Percentiles rank a stretch among this genome's conserved stretches.
These are phyloP conservation scores for Semnornis frantzii DNA, from an alignment of 2,113 vertebrate genomes.

Conservation along the genomic window DNA sequence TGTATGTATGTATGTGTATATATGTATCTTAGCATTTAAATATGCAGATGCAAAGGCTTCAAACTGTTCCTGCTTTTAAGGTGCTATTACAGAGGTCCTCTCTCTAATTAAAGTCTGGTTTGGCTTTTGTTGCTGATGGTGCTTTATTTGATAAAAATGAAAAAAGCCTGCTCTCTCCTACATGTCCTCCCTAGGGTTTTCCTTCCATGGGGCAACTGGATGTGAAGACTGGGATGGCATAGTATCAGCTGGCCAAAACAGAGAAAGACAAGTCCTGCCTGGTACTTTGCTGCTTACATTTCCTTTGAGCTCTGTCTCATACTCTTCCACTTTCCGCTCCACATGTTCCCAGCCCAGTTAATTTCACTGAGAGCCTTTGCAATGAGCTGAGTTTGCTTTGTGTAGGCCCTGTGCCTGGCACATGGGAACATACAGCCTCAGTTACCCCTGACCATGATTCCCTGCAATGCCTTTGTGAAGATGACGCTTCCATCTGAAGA, in stretches of 20 bases:
- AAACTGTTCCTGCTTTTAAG: background rate
- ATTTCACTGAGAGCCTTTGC: background rate
- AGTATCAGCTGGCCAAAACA: background rate
- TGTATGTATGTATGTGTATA: too few relatives aligned
- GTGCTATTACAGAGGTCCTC: background rate
- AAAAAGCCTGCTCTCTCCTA: background rate
- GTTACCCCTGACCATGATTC: background rate
- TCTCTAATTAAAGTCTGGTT: background rate
- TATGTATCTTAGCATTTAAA: background rate
- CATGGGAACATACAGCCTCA: fast-evolving
- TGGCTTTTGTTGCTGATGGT: background rate
- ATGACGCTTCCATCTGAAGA: background rate
- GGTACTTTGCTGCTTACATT: background rate
- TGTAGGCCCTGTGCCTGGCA: background rate
- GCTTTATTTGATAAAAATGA: background rate
- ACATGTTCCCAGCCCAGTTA: fast-evolving
- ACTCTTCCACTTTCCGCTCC: background rate
- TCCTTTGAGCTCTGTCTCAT: background rate
- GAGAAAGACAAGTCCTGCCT: background rate
- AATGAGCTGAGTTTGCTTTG: background rate
- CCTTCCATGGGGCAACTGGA: background rate
- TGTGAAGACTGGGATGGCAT: background rate
- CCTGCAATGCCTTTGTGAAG: background rate
- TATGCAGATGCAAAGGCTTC: background rate
- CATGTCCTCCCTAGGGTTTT: background rate